Base-by-base conservation (phyloP, 30 jellyfish, hydroid and myxozoan genomes). In the Turritopsis rubra region DNA sequence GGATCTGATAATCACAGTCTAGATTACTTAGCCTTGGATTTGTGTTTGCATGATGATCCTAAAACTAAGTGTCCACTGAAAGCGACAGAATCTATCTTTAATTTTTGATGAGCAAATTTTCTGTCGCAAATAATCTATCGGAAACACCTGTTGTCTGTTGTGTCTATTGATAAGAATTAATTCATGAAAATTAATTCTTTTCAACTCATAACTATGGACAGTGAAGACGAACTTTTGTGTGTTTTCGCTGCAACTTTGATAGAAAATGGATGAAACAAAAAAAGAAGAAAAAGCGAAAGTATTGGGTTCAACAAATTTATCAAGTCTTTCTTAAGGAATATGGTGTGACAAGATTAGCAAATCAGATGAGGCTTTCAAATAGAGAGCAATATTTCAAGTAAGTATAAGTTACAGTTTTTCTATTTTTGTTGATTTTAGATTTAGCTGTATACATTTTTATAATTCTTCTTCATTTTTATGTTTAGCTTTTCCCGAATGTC, bases 381-480 rank as follows among this genome's bases (percentile, higher is more conserved):
- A 68, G 77, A 68, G 77, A 68, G 21, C 77, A 23, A 68, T 68
- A 68, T 68, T 68, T 68, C 77, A 68, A 68, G 77, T 68, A 68
- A 68, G 21, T 68, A n/a, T 68, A n/a, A n/a, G 77, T 27, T 23
- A 68, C 0, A 27, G 28, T 27, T 23, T 23, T 68, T 19, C 9
- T 68, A 27, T 68, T 19, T 68, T 1, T 68, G 77, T n/a, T 27
- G 30, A 68, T 23, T 60, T 23, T 23, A 60, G 19, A 18, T 60
- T 60, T 68, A 23, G 31, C 19, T 27, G 77, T n/a, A n/a, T 23
- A 68, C 28, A 1, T 68, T n/a, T 68, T 27, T 68, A 68, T n/a
- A n/a, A 27, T n/a, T 68, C 4, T 68, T n/a, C 7, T 0, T 27
- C 77, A n/a, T 68, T 68, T 68, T 68, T 41, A 41, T 41, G 60